Conservation (phyloP, 2,113 vertebrate species). For the Alces alces region DNA sequence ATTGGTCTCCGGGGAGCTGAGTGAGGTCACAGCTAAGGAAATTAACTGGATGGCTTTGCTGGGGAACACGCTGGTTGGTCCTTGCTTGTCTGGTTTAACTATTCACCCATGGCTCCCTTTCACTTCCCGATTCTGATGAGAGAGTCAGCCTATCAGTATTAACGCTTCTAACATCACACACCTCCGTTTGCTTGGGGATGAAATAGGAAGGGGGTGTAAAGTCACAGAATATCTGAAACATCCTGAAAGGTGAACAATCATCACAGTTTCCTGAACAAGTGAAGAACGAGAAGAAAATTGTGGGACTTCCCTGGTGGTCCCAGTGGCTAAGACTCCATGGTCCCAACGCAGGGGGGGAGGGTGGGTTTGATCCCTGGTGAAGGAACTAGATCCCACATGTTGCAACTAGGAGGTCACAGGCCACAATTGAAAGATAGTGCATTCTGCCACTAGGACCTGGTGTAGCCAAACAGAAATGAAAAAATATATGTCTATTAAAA, state of each 20-base stretch:
- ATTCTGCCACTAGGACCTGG: not conserved
- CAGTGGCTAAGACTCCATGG: not conserved
- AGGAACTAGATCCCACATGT: not conserved
- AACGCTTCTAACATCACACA: not conserved
- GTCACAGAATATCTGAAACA: accelerated
- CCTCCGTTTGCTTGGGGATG: not conserved
- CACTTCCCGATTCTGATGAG: not conserved
- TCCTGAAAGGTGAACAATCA: not conserved
- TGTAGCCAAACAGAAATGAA: not conserved
- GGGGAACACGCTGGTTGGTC: not conserved
- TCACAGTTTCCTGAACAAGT: not conserved
- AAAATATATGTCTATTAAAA: too few species aligned
- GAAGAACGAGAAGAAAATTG: not conserved
- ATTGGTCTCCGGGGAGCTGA: not conserved
- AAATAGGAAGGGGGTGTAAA: accelerated
- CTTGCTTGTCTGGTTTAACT: not conserved
- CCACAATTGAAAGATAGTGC: not conserved
- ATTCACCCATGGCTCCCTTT: accelerated
- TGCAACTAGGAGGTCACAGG: not conserved
- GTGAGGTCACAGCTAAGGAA: not conserved
- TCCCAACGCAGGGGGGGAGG: accelerated
- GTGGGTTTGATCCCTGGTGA: not conserved
- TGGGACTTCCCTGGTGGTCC: not conserved
- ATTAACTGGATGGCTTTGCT: not conserved
- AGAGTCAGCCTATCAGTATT: not conserved